Conservation (phyloP, 1,140 invertebrate genomes). For the Drosophila tristis region DNA sequence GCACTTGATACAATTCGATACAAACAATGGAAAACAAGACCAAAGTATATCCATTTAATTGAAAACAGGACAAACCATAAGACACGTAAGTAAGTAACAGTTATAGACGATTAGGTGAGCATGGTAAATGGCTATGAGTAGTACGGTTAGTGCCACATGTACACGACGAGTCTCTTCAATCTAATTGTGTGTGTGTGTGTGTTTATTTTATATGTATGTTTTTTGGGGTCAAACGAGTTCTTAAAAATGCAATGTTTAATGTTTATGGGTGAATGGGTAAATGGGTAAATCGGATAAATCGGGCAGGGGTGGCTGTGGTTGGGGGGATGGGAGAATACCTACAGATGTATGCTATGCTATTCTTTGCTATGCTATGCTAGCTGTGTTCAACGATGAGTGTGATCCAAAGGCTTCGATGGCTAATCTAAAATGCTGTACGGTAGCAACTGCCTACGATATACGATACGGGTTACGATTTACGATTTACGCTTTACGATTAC, state of each 20-base stretch:
- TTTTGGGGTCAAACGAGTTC: constrained; percentile 14
- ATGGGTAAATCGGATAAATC: too few species aligned
- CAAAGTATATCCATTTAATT: constrained; percentile 30
- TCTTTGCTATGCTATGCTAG: constrained; percentile 14
- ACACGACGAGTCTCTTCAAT: constrained; percentile 26
- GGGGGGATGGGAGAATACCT: too few species aligned
- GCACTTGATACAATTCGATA: constrained; percentile 20
- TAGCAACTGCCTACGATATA: constrained; percentile 38
- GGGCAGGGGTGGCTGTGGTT: too few species aligned
- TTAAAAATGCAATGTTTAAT: constrained; percentile 20
- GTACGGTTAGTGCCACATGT: constrained; percentile 30
- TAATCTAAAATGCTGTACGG: constrained; percentile 34
- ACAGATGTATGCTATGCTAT: too few species aligned
- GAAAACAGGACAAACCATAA: constrained; percentile 21
- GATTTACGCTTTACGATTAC: neutral
- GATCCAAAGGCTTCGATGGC: constrained; percentile 9
- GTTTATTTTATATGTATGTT: too few species aligned
- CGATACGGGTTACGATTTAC: too few species aligned
- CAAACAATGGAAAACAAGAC: constrained; percentile 37
- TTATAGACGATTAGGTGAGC: constrained; percentile 40
- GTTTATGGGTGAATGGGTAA: too few species aligned
- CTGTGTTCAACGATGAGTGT: constrained; percentile 8
- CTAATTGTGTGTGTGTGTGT: constrained; percentile 20
- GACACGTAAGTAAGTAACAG: constrained; percentile 31
- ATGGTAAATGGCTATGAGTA: constrained; percentile 23